These are phyloP conservation scores for Scaptodrosophila latifasciaeformis DNA, from an alignment of 2,888 invertebrate genomes.

Conservation along the genomic window DNA sequence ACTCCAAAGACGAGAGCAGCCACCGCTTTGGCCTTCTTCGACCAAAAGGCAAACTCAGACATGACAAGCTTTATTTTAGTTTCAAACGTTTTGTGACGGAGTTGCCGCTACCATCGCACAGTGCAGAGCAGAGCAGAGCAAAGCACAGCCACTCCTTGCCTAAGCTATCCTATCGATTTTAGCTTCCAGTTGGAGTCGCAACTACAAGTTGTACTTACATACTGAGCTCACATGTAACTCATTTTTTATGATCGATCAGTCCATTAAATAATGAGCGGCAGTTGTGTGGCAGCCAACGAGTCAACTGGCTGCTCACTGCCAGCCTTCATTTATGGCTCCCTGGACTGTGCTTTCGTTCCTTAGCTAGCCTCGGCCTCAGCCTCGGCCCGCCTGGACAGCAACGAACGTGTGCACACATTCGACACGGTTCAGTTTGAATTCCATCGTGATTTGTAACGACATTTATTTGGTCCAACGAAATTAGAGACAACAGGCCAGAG, in stretches of 20 bases:
- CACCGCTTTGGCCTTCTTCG: neutral
- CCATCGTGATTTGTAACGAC: constrained; percentile 73
- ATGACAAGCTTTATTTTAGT: constrained; percentile 59
- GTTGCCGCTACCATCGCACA: constrained; percentile 30
- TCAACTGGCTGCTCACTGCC: constrained; percentile 6
- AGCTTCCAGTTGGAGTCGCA: constrained; percentile 21
- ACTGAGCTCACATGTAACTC: constrained; percentile 60
- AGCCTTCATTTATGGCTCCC: constrained; percentile 63
- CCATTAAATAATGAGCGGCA: constrained; percentile 68
- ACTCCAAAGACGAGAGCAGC: constrained; percentile 36
- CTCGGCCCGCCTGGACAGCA: neutral
- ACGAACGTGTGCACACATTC: constrained; percentile 9
- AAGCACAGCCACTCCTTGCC: neutral
- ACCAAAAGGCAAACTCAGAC: constrained; percentile 28
- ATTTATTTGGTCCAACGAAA: constrained; percentile 68
- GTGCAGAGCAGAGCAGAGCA: no score
- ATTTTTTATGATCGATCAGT: constrained; percentile 74
- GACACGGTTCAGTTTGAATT: constrained; percentile 56
- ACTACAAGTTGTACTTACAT: constrained; percentile 59
- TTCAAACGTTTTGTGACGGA: constrained; percentile 40
- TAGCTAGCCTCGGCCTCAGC: constrained; percentile 31
- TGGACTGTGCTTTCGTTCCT: constrained; percentile 58
- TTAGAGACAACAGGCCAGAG: constrained; percentile 45
- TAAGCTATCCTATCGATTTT: constrained; percentile 1
- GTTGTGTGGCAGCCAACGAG: neutral